phyloP scores from a whole-genome alignment of 2,888 invertebrate genomes.

The Aspidapion aeneum region DNA sequence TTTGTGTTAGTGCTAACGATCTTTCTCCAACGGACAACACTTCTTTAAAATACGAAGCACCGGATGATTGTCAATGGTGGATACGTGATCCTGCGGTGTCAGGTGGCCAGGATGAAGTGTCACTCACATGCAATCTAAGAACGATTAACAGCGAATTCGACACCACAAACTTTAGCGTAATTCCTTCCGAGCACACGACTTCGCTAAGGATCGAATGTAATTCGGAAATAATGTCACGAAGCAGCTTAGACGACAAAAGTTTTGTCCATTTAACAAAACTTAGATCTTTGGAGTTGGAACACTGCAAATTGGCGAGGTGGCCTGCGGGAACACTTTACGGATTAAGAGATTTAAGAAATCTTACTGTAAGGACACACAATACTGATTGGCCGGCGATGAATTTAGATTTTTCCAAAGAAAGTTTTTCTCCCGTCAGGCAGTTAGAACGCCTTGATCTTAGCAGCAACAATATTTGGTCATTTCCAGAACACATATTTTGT shows the following conservation, averaged over 20 bases:
- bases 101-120: constrained; percentile 61
- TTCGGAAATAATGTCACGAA: constrained; percentile 75
- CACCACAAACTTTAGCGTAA: constrained; percentile 84
- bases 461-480: constrained; percentile 85
- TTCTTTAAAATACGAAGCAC: constrained; percentile 68
- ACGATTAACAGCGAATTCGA: constrained; percentile 86
- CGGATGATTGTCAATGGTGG: constrained; percentile 84
- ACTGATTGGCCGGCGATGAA: constrained; percentile 81
- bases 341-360: constrained; percentile 74
- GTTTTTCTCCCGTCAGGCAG: constrained; percentile 73
- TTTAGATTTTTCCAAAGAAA: constrained; percentile 75
- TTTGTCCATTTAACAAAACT: constrained; percentile 78
- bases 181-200: constrained; percentile 79
- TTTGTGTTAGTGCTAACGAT: constrained; percentile 13
- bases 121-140: constrained; percentile 73
- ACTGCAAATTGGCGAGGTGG: constrained; percentile 84
- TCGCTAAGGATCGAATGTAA: constrained; percentile 77
- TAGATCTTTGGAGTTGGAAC: constrained; percentile 75
- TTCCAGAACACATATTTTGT: constrained; percentile 83
- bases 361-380: constrained; percentile 82
- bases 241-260: constrained; percentile 71
- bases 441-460: constrained; percentile 82
- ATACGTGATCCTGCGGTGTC: constrained; percentile 58
- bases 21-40: constrained; percentile 39
- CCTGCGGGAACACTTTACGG: constrained; percentile 77